phyloP scores from a whole-genome alignment of 2,113 vertebrate genomes.

The Oenanthe oenanthe region DNA sequence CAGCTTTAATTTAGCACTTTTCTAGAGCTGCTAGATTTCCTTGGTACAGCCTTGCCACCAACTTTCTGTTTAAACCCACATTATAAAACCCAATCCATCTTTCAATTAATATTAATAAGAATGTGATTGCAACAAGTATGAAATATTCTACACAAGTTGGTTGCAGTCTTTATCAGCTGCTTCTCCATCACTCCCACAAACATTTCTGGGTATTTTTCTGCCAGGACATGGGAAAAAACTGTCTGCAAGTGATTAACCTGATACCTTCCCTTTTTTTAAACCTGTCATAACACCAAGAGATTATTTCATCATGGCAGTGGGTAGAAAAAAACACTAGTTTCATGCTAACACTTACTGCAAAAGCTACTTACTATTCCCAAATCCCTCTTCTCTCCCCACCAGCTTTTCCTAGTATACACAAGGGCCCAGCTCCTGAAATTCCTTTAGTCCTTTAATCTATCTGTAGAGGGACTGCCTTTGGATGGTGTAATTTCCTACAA shows the following conservation, averaged over 20 bases:
- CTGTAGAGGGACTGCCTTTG: background rate
- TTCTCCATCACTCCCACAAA: background rate
- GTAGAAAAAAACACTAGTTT: background rate
- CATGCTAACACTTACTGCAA: background rate
- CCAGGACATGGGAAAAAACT: background rate
- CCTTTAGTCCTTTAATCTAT: background rate
- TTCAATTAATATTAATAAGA: slow-evolving; percentile 39
- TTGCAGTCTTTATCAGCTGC: background rate
- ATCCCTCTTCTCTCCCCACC: background rate
- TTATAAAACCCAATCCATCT: background rate
- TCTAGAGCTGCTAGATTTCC: background rate
- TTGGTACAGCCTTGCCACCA: background rate
- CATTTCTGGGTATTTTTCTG: background rate
- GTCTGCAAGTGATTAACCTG: background rate
- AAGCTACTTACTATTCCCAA: background rate
- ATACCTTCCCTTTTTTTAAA: background rate
- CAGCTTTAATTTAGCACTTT: background rate
- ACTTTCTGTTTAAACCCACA: background rate
- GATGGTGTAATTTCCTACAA: background rate
- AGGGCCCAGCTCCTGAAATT: background rate
- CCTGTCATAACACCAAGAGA: background rate
- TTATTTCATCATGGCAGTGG: background rate
- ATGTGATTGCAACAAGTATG: background rate
- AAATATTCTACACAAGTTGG: background rate
- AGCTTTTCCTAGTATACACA: background rate